Evolutionary conservation across 2,113 vertebrate species (phyloP).

Genomic region (Tetrao urogallus): DNA sequence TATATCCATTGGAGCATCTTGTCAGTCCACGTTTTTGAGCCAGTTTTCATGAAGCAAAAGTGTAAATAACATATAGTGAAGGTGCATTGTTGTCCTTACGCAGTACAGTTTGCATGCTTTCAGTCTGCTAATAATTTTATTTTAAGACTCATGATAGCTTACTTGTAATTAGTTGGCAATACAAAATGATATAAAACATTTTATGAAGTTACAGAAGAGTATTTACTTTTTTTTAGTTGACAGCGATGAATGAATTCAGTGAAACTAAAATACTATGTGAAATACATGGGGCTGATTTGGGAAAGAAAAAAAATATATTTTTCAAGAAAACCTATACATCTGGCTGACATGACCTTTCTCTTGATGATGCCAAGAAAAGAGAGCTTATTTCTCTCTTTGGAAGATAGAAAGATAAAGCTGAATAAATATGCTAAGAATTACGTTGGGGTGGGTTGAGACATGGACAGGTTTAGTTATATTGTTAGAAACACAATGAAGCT

Average conservation of each 20-base stretch:
- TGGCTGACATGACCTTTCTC: neutral
- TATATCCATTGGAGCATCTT: neutral
- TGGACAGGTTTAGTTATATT: neutral
- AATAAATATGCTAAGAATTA: neutral
- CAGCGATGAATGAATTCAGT: neutral
- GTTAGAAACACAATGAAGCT: neutral
- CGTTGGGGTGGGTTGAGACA: rapidly evolving
- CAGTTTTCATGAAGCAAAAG: neutral
- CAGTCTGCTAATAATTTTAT: neutral
- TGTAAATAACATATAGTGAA: neutral
- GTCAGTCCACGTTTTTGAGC: neutral
- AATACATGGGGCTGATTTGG: neutral
- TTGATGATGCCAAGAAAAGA: neutral
- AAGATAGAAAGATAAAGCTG: neutral
- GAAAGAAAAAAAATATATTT: neutral
- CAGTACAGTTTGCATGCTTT: neutral
- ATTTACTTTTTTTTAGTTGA: neutral
- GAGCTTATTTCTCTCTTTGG: neutral
- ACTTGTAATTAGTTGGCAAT: neutral
- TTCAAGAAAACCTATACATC: neutral
- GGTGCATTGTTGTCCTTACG: neutral
- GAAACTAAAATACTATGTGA: neutral
- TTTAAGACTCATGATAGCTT: neutral
- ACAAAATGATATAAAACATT: neutral
- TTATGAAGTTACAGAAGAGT: neutral